These are phyloP conservation scores for Acanthococcus lagerstroemiae DNA, from an alignment of 2,888 invertebrate genomes.

Conservation along the genomic window DNA sequence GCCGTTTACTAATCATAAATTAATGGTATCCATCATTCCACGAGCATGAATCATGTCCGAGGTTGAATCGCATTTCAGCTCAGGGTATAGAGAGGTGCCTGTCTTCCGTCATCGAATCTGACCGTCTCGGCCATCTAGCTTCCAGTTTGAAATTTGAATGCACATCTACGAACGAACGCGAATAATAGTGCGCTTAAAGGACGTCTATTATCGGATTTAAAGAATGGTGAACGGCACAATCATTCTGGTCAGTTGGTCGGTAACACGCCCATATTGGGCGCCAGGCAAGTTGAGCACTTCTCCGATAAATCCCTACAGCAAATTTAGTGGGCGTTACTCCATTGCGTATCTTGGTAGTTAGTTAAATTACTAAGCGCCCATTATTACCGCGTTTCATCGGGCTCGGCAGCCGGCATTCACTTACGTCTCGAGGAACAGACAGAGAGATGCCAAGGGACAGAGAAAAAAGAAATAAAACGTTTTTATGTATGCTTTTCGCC, in stretches of 20 bases:
- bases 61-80: no score
- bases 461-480: conserved; percentile 2
- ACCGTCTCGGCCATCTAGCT: no score
- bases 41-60: no score
- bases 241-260: conserved; percentile 26
- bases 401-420: conserved; percentile 25
- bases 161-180: no score
- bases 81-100: no score
- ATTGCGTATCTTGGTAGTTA: conserved; percentile 29
- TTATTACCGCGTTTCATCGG: conserved; percentile 26
- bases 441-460: neutral
- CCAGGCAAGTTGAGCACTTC: conserved; percentile 17
- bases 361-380: conserved; percentile 29
- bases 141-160: no score
- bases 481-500: conserved; percentile 23
- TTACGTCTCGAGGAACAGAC: conserved; percentile 7
- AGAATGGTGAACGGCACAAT: conserved; percentile 16
- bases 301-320: conserved; percentile 24
- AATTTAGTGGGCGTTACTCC: conserved; percentile 24
- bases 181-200: no score
- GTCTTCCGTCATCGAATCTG: no score
- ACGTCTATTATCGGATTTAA: no score
- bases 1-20: no score
- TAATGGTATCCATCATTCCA: no score
- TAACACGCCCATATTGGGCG: conserved; percentile 27